These are phyloP conservation scores for Drosophila ustulata DNA, from an alignment of 2,888 invertebrate species.

Conservation along the genomic window DNA sequence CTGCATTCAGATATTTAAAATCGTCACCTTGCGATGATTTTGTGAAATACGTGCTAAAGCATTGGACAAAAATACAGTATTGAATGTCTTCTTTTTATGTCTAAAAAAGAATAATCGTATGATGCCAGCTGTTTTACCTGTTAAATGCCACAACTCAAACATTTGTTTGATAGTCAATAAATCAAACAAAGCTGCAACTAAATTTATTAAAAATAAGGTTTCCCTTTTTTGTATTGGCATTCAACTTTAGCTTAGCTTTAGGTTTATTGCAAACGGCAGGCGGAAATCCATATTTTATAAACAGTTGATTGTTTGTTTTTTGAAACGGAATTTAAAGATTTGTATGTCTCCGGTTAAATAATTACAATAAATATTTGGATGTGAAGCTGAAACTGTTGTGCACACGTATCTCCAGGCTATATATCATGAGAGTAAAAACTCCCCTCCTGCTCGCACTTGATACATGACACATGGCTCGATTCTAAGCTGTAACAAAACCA, in stretches of 20 bases:
- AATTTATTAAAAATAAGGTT: not conserved
- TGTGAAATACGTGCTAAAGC: not conserved
- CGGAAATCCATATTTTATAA: slow-evolving; percentile 12
- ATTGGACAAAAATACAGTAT: not conserved
- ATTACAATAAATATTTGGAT: slow-evolving; percentile 17
- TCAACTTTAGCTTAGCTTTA: not conserved
- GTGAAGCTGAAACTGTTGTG: slow-evolving; percentile 22
- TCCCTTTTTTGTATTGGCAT: too few species aligned
- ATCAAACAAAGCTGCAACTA: not conserved
- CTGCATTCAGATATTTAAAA: not conserved
- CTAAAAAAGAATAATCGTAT: not conserved
- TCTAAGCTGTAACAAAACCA: slow-evolving; percentile 62
- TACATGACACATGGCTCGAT: slow-evolving; percentile 5
- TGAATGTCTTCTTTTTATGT: not conserved
- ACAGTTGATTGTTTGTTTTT: slow-evolving; percentile 7
- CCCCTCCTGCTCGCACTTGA: not conserved
- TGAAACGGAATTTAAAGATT: slow-evolving; percentile 16
- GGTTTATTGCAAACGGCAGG: not conserved
- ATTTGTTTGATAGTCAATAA: not conserved
- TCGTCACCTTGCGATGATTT: not conserved
- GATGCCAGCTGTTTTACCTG: too few species aligned
- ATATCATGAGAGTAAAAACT: slow-evolving; percentile 8
- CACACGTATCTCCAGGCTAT: slow-evolving; percentile 8
- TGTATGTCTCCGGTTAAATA: slow-evolving; percentile 5
- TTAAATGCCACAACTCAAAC: not conserved